phyloP scores from a whole-genome alignment of 1,140 invertebrate species.

The Nomia melanderi region DNA sequence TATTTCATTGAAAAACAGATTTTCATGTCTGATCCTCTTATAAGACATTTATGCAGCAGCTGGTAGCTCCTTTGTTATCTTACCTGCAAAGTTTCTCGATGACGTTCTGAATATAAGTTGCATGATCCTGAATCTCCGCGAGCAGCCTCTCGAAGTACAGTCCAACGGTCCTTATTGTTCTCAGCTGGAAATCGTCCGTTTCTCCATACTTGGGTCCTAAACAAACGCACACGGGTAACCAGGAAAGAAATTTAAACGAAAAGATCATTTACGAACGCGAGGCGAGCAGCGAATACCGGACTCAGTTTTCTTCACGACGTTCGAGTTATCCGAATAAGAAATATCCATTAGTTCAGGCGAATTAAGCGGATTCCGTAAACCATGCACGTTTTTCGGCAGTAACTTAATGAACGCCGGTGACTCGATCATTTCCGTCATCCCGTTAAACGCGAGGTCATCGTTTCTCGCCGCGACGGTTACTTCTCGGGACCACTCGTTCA shows the following conservation, averaged over 20 bases:
- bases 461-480: not conserved
- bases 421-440: not conserved
- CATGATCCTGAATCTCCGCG: slow-evolving; percentile 36
- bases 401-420: slow-evolving; percentile 2
- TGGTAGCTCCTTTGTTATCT: not conserved
- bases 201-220: not conserved
- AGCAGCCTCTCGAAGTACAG: slow-evolving; percentile 35
- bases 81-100: slow-evolving; percentile 61
- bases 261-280: not conserved
- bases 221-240: not conserved
- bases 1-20: too few relatives aligned
- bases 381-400: not conserved
- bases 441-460: slow-evolving; percentile 14
- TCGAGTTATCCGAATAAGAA: not conserved
- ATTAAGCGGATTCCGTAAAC: slow-evolving; percentile 3
- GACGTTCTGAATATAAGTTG: slow-evolving; percentile 43
- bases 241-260: not conserved
- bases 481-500: not conserved
- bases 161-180: not conserved
- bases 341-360: slow-evolving; percentile 9
- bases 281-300: not conserved
- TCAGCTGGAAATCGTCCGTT: not conserved
- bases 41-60: too few relatives aligned
- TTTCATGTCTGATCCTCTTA: too few relatives aligned
- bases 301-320: not conserved